Evolutionary conservation across 2,113 vertebrate species (phyloP).

Genomic region (Candoia aspera): DNA sequence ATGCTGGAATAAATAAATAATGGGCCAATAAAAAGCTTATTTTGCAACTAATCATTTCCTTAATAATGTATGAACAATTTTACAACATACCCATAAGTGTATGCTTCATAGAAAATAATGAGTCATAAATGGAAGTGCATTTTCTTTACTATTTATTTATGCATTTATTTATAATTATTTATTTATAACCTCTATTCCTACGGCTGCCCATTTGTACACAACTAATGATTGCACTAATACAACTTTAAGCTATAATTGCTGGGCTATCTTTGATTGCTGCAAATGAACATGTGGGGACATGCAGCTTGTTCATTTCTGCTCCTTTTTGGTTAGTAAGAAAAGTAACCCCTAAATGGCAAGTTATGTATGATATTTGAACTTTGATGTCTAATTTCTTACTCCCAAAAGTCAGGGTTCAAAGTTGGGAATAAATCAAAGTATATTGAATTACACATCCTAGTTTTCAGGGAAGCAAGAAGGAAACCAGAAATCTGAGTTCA

Average conservation of each 20-base stretch:
- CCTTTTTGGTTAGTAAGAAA: neutral
- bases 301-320: neutral
- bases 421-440: neutral
- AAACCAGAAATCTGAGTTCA: neutral
- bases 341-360: neutral
- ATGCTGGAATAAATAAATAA: neutral
- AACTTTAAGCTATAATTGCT: neutral
- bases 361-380: neutral
- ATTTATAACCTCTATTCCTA: neutral
- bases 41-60: neutral
- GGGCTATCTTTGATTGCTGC: neutral
- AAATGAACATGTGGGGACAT: neutral
- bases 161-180: neutral
- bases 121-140: neutral
- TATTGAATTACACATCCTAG: neutral
- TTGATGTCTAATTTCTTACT: neutral
- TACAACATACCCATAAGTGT: neutral
- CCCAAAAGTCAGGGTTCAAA: neutral
- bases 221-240: neutral
- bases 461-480: neutral
- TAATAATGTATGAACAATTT: constrained; percentile 13
- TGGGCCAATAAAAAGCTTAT: neutral
- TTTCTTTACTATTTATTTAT: neutral
- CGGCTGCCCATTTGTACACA: neutral
- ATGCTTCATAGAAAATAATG: neutral